Evolutionary conservation across 2,797 vertebrate species (phyloP).

Genomic region (Balearica regulorum): DNA sequence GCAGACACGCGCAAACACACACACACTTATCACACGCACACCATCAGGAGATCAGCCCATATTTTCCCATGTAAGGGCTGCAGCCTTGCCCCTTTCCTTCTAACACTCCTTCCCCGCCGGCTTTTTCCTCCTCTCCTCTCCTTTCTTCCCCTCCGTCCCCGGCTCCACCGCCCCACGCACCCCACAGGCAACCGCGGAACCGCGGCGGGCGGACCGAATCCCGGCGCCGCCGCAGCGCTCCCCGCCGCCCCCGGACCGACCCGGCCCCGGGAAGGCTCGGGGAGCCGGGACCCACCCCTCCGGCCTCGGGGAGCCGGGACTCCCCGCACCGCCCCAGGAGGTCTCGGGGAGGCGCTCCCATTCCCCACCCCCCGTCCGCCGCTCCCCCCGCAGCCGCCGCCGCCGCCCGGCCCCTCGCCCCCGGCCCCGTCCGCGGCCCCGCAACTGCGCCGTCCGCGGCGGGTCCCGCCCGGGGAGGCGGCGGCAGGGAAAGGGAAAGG

Average conservation of each 20-base stretch:
- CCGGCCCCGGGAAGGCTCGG: neutral
- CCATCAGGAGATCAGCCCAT: neutral
- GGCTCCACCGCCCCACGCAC: neutral
- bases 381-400: neutral
- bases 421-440: neutral
- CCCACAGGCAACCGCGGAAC: neutral
- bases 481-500: neutral
- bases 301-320: neutral
- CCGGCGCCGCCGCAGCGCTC: neutral
- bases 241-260: neutral
- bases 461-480: conserved; percentile 52
- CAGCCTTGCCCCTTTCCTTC: neutral
- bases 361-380: neutral
- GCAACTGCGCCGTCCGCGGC: neutral
- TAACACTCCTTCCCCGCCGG: neutral
- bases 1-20: neutral
- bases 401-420: neutral
- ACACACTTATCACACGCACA: neutral
- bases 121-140: neutral
- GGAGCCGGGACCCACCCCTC: neutral
- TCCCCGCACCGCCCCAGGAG: neutral
- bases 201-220: neutral
- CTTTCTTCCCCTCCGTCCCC: neutral
- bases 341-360: neutral
- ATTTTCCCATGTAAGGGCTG: conserved; percentile 22